Evolutionary conservation across 1,140 invertebrate species (phyloP).

Genomic region (Frieseomelitta varia): DNA sequence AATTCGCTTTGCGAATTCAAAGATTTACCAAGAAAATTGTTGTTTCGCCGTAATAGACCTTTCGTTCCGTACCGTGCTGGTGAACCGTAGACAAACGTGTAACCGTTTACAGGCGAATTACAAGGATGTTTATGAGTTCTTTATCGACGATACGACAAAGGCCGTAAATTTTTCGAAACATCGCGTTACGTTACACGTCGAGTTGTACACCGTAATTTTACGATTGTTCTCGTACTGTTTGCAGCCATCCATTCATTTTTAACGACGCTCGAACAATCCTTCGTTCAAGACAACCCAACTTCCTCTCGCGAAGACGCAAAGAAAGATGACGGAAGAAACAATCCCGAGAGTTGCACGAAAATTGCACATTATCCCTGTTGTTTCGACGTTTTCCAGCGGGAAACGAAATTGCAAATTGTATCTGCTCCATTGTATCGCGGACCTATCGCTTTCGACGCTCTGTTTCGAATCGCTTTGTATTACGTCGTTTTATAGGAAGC

Average conservation of each 20-base stretch:
- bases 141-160: conserved; percentile 71
- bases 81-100: conserved; percentile 42
- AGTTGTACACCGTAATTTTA: conserved; percentile 76
- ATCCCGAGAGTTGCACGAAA: background rate
- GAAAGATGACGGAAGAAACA: background rate
- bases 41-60: background rate
- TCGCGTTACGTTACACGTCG: conserved; percentile 56
- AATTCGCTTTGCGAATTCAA: background rate
- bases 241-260: background rate
- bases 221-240: conserved; percentile 58
- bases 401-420: conserved; percentile 11
- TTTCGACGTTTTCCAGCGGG: background rate
- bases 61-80: background rate
- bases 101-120: conserved; percentile 55
- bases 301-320: background rate
- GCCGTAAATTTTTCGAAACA: conserved; percentile 72
- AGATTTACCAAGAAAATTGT: background rate
- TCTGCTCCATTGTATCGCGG: background rate
- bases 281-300: background rate
- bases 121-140: conserved; percentile 73
- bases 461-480: background rate
- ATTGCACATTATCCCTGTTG: background rate
- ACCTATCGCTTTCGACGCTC: background rate
- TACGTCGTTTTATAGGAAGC: background rate
- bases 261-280: conserved; percentile 2